Evolutionary conservation across 2,797 vertebrate genomes (phyloP), one percentile per base, ranked within the genome.

Genomic region (Podarcis lilfordi): DNA sequence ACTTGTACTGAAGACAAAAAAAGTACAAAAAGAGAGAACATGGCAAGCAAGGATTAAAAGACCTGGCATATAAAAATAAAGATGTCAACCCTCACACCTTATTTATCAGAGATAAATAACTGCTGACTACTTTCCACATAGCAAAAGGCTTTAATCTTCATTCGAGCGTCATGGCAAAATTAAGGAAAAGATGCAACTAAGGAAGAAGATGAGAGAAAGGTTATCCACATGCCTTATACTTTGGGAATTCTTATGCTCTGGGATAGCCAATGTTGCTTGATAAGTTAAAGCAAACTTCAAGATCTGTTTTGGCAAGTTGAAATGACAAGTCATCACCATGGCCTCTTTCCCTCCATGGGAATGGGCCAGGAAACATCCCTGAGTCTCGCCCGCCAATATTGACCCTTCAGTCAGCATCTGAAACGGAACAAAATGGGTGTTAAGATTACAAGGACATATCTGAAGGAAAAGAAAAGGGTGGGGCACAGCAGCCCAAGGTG

Each of bases 381-480:
- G 66, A 25, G 25, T 21, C 27, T 59, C 29, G 10, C 66, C 40
- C 55, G 5, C 71, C 40, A n/a, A 17, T 29, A 29, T 8, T 80
- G 45, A 59, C 45, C 23, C 25, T 74, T 45, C 59, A 76, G 21
- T 27, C 59, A 61, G 19, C 8, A 35, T 61, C 40, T 64, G 78
- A 91, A 90, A 87, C 27, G 32, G n/a, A 75, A 89, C 86, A 90
- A 92, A 92, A 86, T 89, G 87, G 87, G 68, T 89, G 85, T 82
- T 89, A 91, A 84, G 89, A 50, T 89, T 90, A 76, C 59, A 88
- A 83, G 84, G 82, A 82, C 77, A 23, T 32, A 82, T 81, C 55
- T 88, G 84, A 85, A 72, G 45, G 61, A 78, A 83, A 79, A 66
- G 27, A 88, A 72, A 75, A 71, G 80, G 43, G 78, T 50, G 64